Conservation (phyloP, 2,888 invertebrate genomes). For the Orthosia gothica region DNA sequence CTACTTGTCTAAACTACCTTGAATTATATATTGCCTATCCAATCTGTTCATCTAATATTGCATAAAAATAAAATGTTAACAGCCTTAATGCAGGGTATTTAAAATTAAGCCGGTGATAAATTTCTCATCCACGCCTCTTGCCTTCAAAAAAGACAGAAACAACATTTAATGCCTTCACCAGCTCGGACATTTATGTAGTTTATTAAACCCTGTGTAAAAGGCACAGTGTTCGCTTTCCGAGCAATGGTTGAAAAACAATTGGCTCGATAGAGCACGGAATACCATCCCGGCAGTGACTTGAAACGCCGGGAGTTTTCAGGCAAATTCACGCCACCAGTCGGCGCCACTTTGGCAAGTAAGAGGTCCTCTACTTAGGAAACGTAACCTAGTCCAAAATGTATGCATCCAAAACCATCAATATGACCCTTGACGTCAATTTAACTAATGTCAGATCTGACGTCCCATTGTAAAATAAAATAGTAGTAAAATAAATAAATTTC, state of each 20-base stretch:
- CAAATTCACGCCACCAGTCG: too few species aligned
- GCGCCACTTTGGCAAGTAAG: too few species aligned
- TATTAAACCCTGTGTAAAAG: constrained; percentile 41
- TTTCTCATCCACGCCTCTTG: neutral
- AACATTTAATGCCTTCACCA: constrained; percentile 4
- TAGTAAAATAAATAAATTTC: too few species aligned
- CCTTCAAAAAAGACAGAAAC: constrained; percentile 20
- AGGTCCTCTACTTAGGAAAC: too few species aligned
- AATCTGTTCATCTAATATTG: neutral
- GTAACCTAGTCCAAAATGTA: too few species aligned
- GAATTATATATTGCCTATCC: too few species aligned
- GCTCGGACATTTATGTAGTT: constrained; percentile 31
- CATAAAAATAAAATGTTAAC: neutral
- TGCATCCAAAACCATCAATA: too few species aligned
- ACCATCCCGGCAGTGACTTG: neutral
- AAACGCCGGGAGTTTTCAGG: too few species aligned
- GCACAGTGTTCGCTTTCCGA: constrained; percentile 2
- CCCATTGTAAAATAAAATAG: too few species aligned
- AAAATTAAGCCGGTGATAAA: constrained; percentile 11
- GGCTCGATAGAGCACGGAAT: constrained; percentile 1
- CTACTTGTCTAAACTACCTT: too few species aligned
- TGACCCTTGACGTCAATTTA: too few species aligned
- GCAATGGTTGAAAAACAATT: constrained; percentile 9
- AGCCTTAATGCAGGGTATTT: constrained; percentile 10
- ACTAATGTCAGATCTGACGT: too few species aligned